Base-by-base conservation (phyloP, 2,113 vertebrate species). In the Hippolais icterina region DNA sequence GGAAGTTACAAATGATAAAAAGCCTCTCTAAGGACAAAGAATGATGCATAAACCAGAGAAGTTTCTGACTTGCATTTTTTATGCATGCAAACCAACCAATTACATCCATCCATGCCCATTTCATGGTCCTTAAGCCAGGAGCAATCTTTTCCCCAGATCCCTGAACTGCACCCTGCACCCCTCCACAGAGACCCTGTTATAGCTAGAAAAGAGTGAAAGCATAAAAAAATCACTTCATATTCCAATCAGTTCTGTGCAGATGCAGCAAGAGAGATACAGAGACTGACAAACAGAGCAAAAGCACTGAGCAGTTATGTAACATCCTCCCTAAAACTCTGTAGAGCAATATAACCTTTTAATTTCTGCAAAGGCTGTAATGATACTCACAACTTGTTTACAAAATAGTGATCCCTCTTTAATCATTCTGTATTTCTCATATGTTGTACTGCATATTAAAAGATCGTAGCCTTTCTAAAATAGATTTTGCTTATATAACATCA, bases 301-400 rank as follows among this genome's bases (percentile, higher is more conserved):
- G 89, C 72, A 33, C 72, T 11, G 11, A 41, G 64, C 41, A 42
- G n/a, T 64, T 91, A 79, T 2, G 35, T 74, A 93, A 94, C 74
- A 75, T 25, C 81, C 65, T 93, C 69, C 49, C 84, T 35, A 27
- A 50, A 42, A 59, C 74, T 41, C 87, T 85, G 49, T 57, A 11
- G 4, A 79, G 75, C 47, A 59, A 42, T 21, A 31, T 17, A 84
- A 87, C 69, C 64, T 95, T 90, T 90, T 87, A 83, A 96, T 63
- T 92, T 75, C 91, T 90, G 68, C 46, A 65, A 46, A 83, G 56
- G 39, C 71, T 88, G 39, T 64, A 77, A 95, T 66, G 85, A 78
- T 63, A 37, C n/a, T 78, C 77, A 68, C 75, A 94, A n/a, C 59
- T 86, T 83, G 92, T 96, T 96, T 96, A 95, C 82, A 93, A 96